Evolutionary conservation across 2,113 vertebrate species (phyloP).

Genomic region (Brevimyrus niger): DNA sequence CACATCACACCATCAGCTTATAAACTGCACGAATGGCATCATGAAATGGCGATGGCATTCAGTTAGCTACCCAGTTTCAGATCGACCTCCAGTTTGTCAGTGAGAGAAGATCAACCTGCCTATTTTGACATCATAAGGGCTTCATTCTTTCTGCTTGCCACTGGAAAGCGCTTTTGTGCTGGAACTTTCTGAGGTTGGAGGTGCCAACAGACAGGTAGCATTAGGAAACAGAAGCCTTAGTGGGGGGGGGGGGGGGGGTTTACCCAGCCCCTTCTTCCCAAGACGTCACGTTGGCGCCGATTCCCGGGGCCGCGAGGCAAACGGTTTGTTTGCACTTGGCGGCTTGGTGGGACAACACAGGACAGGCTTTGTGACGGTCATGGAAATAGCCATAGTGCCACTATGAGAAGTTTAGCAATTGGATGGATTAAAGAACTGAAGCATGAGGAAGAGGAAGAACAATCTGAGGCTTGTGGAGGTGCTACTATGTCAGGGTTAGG

Average conservation of each 20-base stretch:
- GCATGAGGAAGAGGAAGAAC: neutral
- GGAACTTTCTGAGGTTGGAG: neutral
- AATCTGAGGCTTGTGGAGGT: neutral
- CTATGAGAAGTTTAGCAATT: neutral
- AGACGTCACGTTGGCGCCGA: constrained; percentile 33
- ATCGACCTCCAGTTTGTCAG: neutral
- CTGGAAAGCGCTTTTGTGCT: neutral
- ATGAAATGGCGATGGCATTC: neutral
- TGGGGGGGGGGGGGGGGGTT: constrained; percentile 20
- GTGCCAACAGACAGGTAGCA: constrained; percentile 26
- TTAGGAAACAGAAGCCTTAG: constrained; percentile 32
- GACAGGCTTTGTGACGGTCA: neutral
- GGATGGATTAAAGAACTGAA: neutral
- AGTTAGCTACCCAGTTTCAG: neutral
- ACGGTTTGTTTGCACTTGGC: constrained; percentile 23
- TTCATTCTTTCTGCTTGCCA: neutral
- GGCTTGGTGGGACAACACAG: constrained; percentile 28
- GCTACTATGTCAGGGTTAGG: neutral
- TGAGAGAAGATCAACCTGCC: neutral
- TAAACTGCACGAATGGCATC: neutral
- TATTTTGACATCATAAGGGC: neutral
- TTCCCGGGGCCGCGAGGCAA: constrained; percentile 16
- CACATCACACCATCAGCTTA: neutral
- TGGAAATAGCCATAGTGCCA: neutral
- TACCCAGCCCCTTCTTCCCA: constrained; percentile 27